Evolutionary conservation across 2,797 vertebrate species (phyloP), one percentile per base, ranked within the genome.

Genomic region (Aplochiton taeniatus): DNA sequence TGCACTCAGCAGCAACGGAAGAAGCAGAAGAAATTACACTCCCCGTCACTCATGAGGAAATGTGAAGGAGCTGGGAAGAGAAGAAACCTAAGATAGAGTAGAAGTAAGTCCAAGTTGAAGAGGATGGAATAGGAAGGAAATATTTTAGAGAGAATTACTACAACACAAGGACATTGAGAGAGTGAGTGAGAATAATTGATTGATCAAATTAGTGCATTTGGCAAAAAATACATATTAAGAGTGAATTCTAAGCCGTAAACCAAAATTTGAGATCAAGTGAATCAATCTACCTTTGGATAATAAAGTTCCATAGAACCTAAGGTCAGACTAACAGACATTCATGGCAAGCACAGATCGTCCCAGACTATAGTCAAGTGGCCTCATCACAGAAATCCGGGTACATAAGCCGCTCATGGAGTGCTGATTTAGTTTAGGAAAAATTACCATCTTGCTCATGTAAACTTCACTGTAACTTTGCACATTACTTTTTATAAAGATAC

Each of bases 1-100:
- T 59, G 66, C 65, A 13, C 78, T 93, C 90, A 94, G 87, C 93
- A 94, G 86, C 93, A 94, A 78, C 93, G 93, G 76, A 93, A 94
- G 82, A 94, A 94, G 84, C 93, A 94, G 85, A 94, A 94, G 85
- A 93, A 93, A 85, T 93, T 88, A 51, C 93, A 94, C 92, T 93
- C 92, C 66, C 93, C 91, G 92, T 94, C 93, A 87, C 88, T 91
- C 93, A 94, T 94, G 83, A 87, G 87, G 88, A 88, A 88, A 64
- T n/a, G 55, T 42, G 65, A 59, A 11, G 41, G 45, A 74, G 66
- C 80, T 80, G 62, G 70, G 52, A 65, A 62, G 50, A 58, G 12
- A 54, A 49, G 56, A 18, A 51, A 58, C 71, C 69, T 80, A 69
- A 45, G 70, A 61, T 68, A 63, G n/a, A 16, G 16, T 17, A 53